These are phyloP conservation scores for Xenentodon cancila DNA, from an alignment of 2,797 vertebrate genomes.

Conservation along the genomic window DNA sequence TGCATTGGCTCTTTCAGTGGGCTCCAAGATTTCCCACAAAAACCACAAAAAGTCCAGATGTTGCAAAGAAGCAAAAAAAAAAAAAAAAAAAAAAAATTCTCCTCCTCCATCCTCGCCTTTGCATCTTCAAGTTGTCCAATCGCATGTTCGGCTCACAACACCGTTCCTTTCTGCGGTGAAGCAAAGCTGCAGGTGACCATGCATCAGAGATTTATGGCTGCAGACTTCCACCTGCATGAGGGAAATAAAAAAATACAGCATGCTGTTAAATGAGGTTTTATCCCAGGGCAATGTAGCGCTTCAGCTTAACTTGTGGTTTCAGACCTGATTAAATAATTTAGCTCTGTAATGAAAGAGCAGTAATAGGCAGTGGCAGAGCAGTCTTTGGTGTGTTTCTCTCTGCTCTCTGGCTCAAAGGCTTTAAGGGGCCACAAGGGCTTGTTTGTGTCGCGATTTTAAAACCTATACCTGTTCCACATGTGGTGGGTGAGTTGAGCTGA, in stretches of 20 bases:
- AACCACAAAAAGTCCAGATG: constrained; percentile 73
- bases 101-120: constrained; percentile 23
- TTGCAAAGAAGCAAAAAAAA: constrained; percentile 53
- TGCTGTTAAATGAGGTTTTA: constrained; percentile 50
- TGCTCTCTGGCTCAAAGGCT: constrained; percentile 38
- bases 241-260: constrained; percentile 16
- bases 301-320: constrained; percentile 74
- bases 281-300: constrained; percentile 60
- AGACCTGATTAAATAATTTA: constrained; percentile 79
- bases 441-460: no score
- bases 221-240: constrained; percentile 60
- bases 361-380: constrained; percentile 53
- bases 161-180: constrained; percentile 51
- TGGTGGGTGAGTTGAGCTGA: no score
- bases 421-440: constrained; percentile 9
- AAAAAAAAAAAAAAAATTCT: constrained; percentile 26
- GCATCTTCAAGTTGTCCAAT: constrained; percentile 30
- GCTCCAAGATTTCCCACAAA: constrained; percentile 66
- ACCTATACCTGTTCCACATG: no score
- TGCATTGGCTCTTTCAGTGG: constrained; percentile 46
- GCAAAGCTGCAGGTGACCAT: constrained; percentile 32
- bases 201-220: constrained; percentile 50
- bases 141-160: constrained; percentile 39
- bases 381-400: constrained; percentile 67
- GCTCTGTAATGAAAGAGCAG: constrained; percentile 73